These are phyloP conservation scores for Cephus spinipes DNA, from an alignment of 2,888 invertebrate genomes.

Conservation along the genomic window DNA sequence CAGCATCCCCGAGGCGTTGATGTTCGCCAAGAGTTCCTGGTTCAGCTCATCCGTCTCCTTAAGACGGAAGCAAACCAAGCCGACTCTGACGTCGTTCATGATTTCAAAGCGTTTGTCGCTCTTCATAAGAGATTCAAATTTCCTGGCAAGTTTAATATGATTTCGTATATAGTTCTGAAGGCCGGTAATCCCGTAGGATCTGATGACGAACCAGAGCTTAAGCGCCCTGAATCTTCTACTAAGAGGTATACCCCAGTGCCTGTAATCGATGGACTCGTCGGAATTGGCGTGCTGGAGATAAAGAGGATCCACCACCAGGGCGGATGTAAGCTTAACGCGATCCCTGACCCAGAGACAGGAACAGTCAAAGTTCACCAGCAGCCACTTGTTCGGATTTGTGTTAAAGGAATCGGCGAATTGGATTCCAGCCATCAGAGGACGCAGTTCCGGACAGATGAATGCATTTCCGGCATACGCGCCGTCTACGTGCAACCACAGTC, in stretches of 20 bases:
- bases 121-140: slow-evolving; percentile 77
- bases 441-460: slow-evolving; percentile 87
- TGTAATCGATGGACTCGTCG: slow-evolving; percentile 76
- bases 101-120: slow-evolving; percentile 82
- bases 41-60: slow-evolving; percentile 79
- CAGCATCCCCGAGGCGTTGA: slow-evolving; percentile 85
- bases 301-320: slow-evolving; percentile 87
- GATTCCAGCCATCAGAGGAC: slow-evolving; percentile 73
- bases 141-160: slow-evolving; percentile 82
- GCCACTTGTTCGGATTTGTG: slow-evolving; percentile 90
- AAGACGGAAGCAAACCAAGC: slow-evolving; percentile 83
- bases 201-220: slow-evolving; percentile 89
- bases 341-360: slow-evolving; percentile 87
- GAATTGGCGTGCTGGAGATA: slow-evolving; percentile 87
- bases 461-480: slow-evolving; percentile 90
- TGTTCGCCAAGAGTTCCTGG: slow-evolving; percentile 79
- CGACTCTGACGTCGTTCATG: slow-evolving; percentile 79
- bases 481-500: slow-evolving; percentile 89
- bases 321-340: slow-evolving; percentile 81
- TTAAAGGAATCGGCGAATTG: slow-evolving; percentile 88
- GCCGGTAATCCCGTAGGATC: slow-evolving; percentile 84
- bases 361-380: slow-evolving; percentile 87
- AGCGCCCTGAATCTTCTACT: slow-evolving; percentile 86
- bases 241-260: slow-evolving; percentile 90
- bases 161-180: slow-evolving; percentile 87